Evolutionary conservation across 37 sponge, comb jelly and placozoan species (phyloP), one percentile per base, ranked within the genome.

Genomic region (Mnemiopsis leidyi): DNA sequence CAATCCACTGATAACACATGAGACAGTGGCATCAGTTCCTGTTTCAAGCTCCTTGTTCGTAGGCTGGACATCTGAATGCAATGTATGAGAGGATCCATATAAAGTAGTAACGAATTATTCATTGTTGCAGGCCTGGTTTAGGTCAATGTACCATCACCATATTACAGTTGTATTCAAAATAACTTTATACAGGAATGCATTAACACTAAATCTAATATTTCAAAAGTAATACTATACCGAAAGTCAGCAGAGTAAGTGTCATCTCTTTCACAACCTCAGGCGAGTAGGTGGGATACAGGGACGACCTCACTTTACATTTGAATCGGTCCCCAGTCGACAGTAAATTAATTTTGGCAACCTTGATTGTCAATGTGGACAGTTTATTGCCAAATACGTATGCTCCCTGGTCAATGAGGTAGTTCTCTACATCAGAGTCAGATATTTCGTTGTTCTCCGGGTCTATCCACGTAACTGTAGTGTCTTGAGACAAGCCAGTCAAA

Each of bases 41-140:
- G 35, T 32, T 34, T 77, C 79, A 0, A 77, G 9, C 36, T 77
- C 79, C 18, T 77, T 77, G 79, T 77, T 32, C 0, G 79, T 77
- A 13, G 36, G 26, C 36, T 13, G 5, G 18, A 77, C 18, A 1
- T 77, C 79, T 77, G 79, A 13, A n/a, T n/a, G n/a, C n/a, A n/a
- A n/a, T n/a, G n/a, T n/a, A n/a, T n/a, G 68, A 61, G n/a, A 69
- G n/a, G 7, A 69, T 5, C 21, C 24, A n/a, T 69, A 25, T 69
- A 69, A 5, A 69, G 73, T 69, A 69, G 21, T 23, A 69, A 20
- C 73, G 7, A 20, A 69, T 23, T 23, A 16, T 69, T 25, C 7
- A 1, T 69, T 69, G n/a, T 25, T n/a, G 23, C n/a, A n/a, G n/a
- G n/a, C n/a, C n/a, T n/a, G n/a, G n/a, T n/a, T n/a, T n/a, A n/a